These are phyloP conservation scores for Solenodon paradoxus DNA, from an alignment of 2,113 vertebrate genomes.

Conservation along the genomic window DNA sequence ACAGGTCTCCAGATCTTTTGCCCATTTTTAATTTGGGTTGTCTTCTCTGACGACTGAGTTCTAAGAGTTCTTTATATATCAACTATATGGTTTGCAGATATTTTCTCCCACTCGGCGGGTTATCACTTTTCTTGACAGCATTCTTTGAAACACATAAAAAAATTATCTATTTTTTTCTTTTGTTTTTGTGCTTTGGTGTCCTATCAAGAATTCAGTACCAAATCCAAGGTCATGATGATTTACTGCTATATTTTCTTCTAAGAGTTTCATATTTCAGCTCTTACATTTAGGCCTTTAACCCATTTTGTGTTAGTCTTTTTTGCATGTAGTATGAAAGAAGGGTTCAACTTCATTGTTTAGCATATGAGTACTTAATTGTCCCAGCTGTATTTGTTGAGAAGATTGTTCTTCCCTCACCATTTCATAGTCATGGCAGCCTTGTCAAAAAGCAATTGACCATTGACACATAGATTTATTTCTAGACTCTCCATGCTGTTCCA, in stretches of 20 bases:
- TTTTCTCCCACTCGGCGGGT: neutral
- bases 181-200: neutral
- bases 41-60: neutral
- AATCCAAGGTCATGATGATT: neutral
- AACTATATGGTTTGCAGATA: neutral
- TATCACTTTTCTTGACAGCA: neutral
- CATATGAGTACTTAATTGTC: neutral
- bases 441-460: neutral
- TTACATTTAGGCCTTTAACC: neutral
- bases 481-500: neutral
- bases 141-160: neutral
- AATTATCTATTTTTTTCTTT: neutral
- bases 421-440: neutral
- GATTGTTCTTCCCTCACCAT: neutral
- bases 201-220: neutral
- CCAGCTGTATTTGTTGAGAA: neutral
- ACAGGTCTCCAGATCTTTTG: neutral
- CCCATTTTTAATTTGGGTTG: neutral
- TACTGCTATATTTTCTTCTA: neutral
- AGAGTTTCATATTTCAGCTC: neutral
- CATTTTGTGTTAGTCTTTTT: neutral
- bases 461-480: neutral
- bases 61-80: constrained; percentile 5
- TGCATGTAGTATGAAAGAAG: neutral
- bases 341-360: neutral